Evolutionary conservation across 1,140 invertebrate species (phyloP).

Genomic region (Neodiprion lecontei): DNA sequence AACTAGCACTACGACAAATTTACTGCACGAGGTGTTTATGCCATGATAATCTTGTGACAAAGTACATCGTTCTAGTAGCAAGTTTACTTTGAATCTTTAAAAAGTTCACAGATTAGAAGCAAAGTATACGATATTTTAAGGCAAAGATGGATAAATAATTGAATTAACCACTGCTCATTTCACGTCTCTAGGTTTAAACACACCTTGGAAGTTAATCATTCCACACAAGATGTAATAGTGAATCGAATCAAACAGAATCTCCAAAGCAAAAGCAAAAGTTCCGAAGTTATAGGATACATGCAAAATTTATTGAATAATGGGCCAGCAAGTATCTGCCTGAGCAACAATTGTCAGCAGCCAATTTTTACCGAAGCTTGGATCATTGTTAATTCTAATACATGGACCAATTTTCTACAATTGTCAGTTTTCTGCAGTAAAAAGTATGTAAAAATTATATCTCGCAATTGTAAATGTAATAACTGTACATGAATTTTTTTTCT

Average conservation of each 20-base stretch:
- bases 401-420: conserved; percentile 37
- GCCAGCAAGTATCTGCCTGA: conserved; percentile 45
- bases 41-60: neutral
- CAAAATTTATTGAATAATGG: conserved; percentile 46
- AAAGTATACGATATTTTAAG: conserved; percentile 8
- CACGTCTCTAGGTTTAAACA: conserved; percentile 25
- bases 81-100: no score
- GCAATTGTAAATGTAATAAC: conserved; percentile 18
- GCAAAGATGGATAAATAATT: neutral
- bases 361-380: conserved; percentile 54
- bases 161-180: no score
- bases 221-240: conserved; percentile 33
- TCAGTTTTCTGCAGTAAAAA: conserved; percentile 46
- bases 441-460: conserved; percentile 29
- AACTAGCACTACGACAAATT: conserved; percentile 48
- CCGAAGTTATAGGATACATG: neutral
- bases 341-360: conserved; percentile 44
- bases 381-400: conserved; percentile 31
- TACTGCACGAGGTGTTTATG: conserved; percentile 42
- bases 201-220: conserved; percentile 32
- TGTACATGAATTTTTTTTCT: conserved; percentile 20
- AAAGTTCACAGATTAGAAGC: no score
- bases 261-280: neutral
- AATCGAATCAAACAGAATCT: neutral
- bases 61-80: no score